These are phyloP conservation scores for Azorinus chamasolen DNA, from an alignment of 2,888 invertebrate species.

Conservation along the genomic window DNA sequence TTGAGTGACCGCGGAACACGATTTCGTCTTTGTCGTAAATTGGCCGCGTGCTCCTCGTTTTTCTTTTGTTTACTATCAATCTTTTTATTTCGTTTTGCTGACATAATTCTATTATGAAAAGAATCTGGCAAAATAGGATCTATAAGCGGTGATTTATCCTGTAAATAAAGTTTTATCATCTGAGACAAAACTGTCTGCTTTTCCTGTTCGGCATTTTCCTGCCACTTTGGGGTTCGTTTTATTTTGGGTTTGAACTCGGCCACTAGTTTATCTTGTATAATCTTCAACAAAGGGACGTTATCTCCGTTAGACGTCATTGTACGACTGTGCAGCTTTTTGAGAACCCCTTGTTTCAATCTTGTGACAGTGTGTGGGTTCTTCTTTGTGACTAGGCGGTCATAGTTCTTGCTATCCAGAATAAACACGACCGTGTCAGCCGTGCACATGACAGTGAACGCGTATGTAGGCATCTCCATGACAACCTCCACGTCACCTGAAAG, in stretches of 20 bases:
- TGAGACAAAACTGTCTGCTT: conserved; percentile 63
- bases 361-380: conserved; percentile 69
- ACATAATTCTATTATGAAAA: conserved; percentile 74
- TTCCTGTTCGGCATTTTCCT: conserved; percentile 52
- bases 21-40: conserved; percentile 47
- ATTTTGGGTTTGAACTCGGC: conserved; percentile 65
- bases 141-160: conserved; percentile 77
- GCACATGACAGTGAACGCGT: conserved; percentile 78
- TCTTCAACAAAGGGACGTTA: conserved; percentile 66
- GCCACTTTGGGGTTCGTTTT: conserved; percentile 39
- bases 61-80: conserved; percentile 55
- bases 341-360: conserved; percentile 66
- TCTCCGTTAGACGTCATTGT: conserved; percentile 65
- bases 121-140: conserved; percentile 80
- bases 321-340: conserved; percentile 68
- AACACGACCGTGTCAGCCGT: conserved; percentile 78
- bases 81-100: conserved; percentile 63
- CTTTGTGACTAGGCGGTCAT: conserved; percentile 77
- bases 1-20: conserved; percentile 72
- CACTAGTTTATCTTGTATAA: conserved; percentile 62
- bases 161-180: conserved; percentile 77
- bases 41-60: conserved; percentile 52
- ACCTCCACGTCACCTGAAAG: conserved; percentile 74
- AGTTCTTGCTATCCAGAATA: conserved; percentile 79
- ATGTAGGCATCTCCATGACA: conserved; percentile 74